These are phyloP conservation scores for Pediacus dermestoides DNA, from an alignment of 2,888 invertebrate species.

Conservation along the genomic window DNA sequence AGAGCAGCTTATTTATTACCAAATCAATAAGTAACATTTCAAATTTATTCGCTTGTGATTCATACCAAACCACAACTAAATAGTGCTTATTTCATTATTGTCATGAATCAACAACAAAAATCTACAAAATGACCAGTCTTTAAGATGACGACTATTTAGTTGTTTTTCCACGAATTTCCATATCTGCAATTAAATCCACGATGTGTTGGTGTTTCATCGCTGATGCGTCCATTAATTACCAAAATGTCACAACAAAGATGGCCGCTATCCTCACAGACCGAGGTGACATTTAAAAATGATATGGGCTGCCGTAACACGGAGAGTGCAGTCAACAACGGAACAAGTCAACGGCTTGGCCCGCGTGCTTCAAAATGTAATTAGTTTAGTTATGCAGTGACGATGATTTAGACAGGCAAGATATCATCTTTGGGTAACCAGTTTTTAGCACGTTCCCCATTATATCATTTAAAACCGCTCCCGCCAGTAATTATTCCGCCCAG, in stretches of 20 bases:
- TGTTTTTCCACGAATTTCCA: too few species aligned
- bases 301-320: constrained; percentile 27
- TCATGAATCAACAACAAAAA: too few species aligned
- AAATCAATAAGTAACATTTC: too few species aligned
- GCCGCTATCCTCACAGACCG: constrained; percentile 30
- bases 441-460: constrained; percentile 14
- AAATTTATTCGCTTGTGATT: too few species aligned
- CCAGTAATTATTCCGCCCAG: constrained; percentile 1
- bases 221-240: constrained; percentile 38
- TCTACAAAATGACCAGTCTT: too few species aligned
- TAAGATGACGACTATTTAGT: too few species aligned
- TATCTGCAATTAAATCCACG: too few species aligned
- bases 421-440: constrained; percentile 13
- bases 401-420: constrained; percentile 16
- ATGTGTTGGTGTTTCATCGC: too few species aligned
- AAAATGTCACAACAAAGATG: constrained; percentile 40
- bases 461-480: constrained; percentile 1
- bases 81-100: too few species aligned
- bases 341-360: neutral
- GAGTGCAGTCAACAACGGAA: constrained; percentile 17
- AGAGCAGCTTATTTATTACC: too few species aligned
- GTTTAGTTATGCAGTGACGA: constrained; percentile 18
- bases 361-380: constrained; percentile 12
- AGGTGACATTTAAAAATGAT: constrained; percentile 43
- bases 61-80: too few species aligned